phyloP scores from a whole-genome alignment of 2,113 vertebrate species.

The Callocephalon fimbriatum region DNA sequence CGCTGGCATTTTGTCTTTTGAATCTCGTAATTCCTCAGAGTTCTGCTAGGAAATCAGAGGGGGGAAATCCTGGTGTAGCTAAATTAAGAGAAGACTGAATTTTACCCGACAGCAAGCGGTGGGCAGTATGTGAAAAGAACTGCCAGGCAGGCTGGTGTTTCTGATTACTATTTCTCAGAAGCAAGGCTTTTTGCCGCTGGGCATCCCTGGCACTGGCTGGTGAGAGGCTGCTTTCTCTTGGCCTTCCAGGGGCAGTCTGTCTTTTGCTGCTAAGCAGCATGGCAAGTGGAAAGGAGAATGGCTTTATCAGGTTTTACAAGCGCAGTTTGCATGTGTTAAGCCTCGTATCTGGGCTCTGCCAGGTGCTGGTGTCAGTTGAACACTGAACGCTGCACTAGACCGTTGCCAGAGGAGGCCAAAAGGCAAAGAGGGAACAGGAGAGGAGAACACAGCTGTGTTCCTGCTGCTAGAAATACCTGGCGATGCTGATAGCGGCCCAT shows the following conservation, averaged over 20 bases:
- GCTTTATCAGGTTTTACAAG: neutral
- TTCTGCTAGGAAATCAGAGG: neutral
- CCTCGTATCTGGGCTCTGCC: neutral
- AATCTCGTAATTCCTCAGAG: neutral
- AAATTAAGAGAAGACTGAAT: neutral
- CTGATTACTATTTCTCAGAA: neutral
- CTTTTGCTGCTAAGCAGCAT: neutral
- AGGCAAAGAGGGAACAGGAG: neutral
- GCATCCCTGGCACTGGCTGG: fast-evolving
- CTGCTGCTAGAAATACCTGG: neutral
- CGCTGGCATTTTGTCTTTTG: neutral
- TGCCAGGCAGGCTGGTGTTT: neutral
- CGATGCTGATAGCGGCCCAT: fast-evolving
- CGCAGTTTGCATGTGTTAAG: fast-evolving
- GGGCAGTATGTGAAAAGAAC: neutral
- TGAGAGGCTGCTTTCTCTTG: fast-evolving
- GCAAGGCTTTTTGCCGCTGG: neutral
- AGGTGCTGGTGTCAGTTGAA: neutral
- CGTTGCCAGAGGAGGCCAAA: fast-evolving
- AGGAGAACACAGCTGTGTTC: neutral
- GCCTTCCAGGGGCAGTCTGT: neutral
- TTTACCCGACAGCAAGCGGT: neutral
- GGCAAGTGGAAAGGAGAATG: neutral
- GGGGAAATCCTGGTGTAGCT: neutral
- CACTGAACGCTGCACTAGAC: fast-evolving